Base-by-base conservation (phyloP, 2,888 invertebrate species). In the Eristalinus aeneus region DNA sequence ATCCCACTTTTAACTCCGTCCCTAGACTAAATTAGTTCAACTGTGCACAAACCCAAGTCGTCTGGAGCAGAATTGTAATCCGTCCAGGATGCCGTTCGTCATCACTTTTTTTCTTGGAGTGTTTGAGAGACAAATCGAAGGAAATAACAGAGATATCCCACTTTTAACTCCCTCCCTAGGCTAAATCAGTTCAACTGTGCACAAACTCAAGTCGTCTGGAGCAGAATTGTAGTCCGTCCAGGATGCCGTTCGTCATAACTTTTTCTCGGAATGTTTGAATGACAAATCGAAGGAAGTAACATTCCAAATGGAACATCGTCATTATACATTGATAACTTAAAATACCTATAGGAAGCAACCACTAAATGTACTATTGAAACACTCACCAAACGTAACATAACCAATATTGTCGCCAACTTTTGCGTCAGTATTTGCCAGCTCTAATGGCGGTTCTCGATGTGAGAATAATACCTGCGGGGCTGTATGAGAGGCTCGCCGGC, bases 321-420 rank as follows among this genome's bases (percentile, higher is more conserved):
- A 16, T 9, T 71, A 34, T 6, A 20, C 34, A 12, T 46, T 27
- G 0, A 34, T 56, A 23, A 8, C 11, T 22, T 16, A 6, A 39
- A 39, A 12, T 39, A n/a, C n/a, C 16, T 22, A 39, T 27, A 61
- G 54, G 22, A 77, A 71, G 56, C 69, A 68, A 69, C 77, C 58
- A 36, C 16, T 65, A 22, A 3, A 16, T 2, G 20, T 5, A 56
- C 12, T 34, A n/a, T 53, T 20, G 20, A 23, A 58, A 12, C 6
- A 93, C 94, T 93, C 93, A 98, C 98, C 98, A 94, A 99, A 99
- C 88, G 99, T 99, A 91, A 99, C 98, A 93, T 99, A 99, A 92
- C 99, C 99, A 93, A 99, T 98, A 93, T 99, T 98, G 91, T 99
- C 98, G 84, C 98, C 98, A 88, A 97, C 96, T 92, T 95, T 95